Base-by-base conservation (phyloP, 2,888 invertebrate genomes). In the Odontocerum albicorne region DNA sequence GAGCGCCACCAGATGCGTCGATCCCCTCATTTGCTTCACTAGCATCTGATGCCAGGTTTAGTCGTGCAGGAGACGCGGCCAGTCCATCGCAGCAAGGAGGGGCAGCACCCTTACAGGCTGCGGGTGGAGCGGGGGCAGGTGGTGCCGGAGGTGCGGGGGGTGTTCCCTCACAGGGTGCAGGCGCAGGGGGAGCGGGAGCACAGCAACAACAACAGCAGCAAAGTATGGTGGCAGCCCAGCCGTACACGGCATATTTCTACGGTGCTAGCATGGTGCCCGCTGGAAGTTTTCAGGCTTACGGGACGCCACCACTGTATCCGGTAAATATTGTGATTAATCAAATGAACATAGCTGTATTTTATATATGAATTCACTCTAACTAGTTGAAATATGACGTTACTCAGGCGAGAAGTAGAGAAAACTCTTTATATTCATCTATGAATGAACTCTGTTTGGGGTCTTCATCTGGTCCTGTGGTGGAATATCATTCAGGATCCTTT, bases 201-300 rank as follows among this genome's bases (percentile, higher is more conserved):
- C 72, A 71, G 32, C 77, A 43, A 76, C 66, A 76, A 2, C 46
- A 46, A 6, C 50, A 42, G 19, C 79, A 85, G 35, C 84, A 85
- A 43, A 79, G 79, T 64, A 51, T 51, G 51, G 77, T 84, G 72
- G 83, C 85, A 47, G 38, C 54, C 2, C 51, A 55, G 20, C 57
- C 60, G 1, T 83, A 82, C 65, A 78, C 82, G 51, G 77, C 82
- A 49, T 88, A 87, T 71, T 85, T 86, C 67, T 84, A 87, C 65
- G 84, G 77, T 83, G 73, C 83, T 84, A 81, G 83, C 66, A 82
- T 85, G 70, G 77, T 84, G 72, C 83, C 85, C 46, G 84, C 86
- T 59, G 80, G 86, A 65, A 88, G 52, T 15, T 61, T 49, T 35
- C 61, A 86, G 69, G 87, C 85, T 66, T 87, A 86, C 67, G 83